These are phyloP conservation scores for Sarcoramphus papa DNA, from an alignment of 2,797 vertebrate species.

Conservation along the genomic window DNA sequence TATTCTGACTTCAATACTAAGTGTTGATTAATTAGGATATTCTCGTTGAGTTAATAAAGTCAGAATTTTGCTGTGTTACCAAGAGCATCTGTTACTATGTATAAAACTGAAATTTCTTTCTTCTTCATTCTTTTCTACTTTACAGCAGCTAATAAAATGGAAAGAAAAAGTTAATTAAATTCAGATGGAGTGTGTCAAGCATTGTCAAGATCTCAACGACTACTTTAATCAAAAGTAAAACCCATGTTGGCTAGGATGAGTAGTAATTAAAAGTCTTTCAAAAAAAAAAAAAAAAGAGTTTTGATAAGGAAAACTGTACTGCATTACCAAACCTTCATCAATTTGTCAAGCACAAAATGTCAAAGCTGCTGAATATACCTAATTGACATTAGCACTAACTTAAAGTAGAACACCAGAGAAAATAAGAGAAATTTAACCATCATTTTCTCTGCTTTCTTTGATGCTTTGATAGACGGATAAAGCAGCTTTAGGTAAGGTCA, in stretches of 20 bases:
- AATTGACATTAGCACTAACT: neutral
- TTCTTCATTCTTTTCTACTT: neutral
- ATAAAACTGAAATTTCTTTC: neutral
- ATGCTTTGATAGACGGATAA: neutral
- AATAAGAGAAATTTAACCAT: neutral
- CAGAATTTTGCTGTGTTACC: neutral
- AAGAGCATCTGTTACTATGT: neutral
- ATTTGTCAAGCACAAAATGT: constrained; percentile 33
- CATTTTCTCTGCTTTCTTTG: neutral
- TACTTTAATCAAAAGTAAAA: constrained; percentile 53
- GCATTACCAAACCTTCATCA: neutral
- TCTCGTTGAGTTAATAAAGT: neutral
- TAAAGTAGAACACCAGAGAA: neutral
- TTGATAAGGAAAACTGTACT: neutral
- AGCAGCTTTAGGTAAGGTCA: neutral
- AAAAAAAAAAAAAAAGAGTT: neutral
- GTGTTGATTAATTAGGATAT: constrained; percentile 18
- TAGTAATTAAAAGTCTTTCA: constrained; percentile 33
- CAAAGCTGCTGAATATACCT: neutral
- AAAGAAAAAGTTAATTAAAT: constrained; percentile 45
- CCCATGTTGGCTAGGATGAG: neutral
- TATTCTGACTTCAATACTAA: neutral
- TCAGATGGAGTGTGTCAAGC: constrained; percentile 20
- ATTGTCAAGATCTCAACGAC: constrained; percentile 24
- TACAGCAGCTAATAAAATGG: neutral